These are phyloP conservation scores for Seriola aureovittata DNA, from an alignment of 2,113 vertebrate genomes.

Conservation along the genomic window DNA sequence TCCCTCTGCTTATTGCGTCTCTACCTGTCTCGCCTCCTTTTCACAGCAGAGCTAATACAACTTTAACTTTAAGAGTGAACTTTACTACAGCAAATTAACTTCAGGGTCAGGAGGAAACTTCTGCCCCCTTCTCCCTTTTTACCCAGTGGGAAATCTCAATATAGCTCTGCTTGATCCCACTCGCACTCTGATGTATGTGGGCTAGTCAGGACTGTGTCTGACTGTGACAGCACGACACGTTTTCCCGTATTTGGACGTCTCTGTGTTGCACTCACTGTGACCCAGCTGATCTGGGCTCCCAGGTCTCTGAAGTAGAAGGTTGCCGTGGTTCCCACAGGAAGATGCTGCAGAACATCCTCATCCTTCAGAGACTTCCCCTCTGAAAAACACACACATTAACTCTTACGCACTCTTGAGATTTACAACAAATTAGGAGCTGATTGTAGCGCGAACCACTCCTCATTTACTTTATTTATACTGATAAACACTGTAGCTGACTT, in stretches of 20 bases:
- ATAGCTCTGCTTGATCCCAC: slow-evolving; percentile 38
- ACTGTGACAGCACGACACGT: slow-evolving; percentile 1
- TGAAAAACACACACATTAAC: slow-evolving; percentile 68
- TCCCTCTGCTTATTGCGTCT: background rate
- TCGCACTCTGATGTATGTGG: slow-evolving; percentile 10
- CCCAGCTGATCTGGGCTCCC: slow-evolving; percentile 98
- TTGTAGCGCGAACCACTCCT: too few relatives aligned
- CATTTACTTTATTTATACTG: background rate
- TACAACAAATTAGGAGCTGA: background rate
- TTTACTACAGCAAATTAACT: slow-evolving; percentile 11
- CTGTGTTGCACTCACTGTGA: slow-evolving; percentile 87
- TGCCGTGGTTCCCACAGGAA: slow-evolving; percentile 96
- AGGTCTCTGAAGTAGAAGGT: slow-evolving; percentile 96
- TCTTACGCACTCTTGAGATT: background rate
- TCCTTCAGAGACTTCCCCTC: slow-evolving; percentile 95
- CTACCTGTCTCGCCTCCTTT: background rate
- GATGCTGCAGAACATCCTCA: slow-evolving; percentile 93
- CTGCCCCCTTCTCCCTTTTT: background rate
- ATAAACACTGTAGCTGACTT: slow-evolving; percentile 70
- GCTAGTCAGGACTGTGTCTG: slow-evolving; percentile 15
- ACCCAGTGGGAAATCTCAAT: slow-evolving; percentile 36
- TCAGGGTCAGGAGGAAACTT: slow-evolving; percentile 7
- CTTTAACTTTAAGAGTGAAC: background rate
- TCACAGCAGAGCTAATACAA: background rate
- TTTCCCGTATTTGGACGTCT: background rate